A percentile compares a stretch with the other conserved stretches of the same genome.
These are phyloP conservation scores for Parelbella ahira DNA, from an alignment of 2,888 invertebrate genomes.

Conservation along the genomic window DNA sequence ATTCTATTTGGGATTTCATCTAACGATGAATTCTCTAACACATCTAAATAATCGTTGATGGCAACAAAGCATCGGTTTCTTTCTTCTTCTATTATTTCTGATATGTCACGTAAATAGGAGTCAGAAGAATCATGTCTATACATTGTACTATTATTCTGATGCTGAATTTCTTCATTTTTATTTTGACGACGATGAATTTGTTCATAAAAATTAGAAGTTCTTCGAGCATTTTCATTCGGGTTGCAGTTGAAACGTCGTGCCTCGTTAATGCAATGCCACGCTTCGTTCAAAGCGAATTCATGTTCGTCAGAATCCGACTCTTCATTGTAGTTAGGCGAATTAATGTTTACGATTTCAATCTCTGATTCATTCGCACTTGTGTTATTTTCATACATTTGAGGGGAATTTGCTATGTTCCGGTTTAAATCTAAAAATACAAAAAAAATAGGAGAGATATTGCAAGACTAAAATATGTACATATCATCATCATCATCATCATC, in stretches of 20 bases:
- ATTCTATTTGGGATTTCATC: constrained; percentile 4
- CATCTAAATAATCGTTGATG: constrained; percentile 12
- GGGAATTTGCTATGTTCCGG: constrained; percentile 4
- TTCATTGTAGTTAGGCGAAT: constrained; percentile 1
- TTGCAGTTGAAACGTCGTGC: background rate
- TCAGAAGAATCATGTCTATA: background rate
- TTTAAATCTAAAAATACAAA: constrained; percentile 10
- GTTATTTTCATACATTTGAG: background rate
- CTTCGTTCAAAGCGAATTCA: constrained; percentile 8
- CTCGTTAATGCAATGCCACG: constrained; percentile 14
- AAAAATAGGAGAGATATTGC: too few relatives aligned
- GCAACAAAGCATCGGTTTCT: constrained; percentile 8
- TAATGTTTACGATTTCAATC: constrained; percentile 10
- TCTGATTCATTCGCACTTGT: background rate
- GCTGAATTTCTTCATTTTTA: too few relatives aligned
- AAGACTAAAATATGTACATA: too few relatives aligned
- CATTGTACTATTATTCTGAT: background rate
- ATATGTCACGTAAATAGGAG: background rate
- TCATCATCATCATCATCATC: too few relatives aligned
- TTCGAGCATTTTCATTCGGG: too few relatives aligned
- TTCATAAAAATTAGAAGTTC: too few relatives aligned
- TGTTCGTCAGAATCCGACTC: constrained; percentile 14
- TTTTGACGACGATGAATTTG: too few relatives aligned
- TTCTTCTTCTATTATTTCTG: background rate
- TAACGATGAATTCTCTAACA: constrained; percentile 13